Conservation (phyloP, 2,113 vertebrate species). For the Acrocephalus arundinaceus region DNA sequence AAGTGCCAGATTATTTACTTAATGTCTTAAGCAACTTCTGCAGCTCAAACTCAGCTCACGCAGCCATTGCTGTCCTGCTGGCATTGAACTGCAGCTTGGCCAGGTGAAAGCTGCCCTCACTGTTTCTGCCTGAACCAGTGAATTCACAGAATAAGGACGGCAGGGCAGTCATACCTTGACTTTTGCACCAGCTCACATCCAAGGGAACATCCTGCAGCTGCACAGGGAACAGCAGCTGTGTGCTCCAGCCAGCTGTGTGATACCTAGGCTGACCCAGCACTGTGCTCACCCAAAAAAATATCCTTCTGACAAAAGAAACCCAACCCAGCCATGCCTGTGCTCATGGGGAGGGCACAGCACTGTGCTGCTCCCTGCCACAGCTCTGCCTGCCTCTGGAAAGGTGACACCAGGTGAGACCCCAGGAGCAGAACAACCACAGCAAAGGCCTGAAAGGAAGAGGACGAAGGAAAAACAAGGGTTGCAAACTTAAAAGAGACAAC, state of each 20-base stretch:
- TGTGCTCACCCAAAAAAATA: not conserved
- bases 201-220: rapidly evolving
- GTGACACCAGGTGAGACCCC: rapidly evolving
- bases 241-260: not conserved
- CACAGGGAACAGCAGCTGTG: rapidly evolving
- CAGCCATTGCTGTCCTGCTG: not conserved
- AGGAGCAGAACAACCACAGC: not conserved
- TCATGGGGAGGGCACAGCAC: not conserved
- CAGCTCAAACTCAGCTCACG: not conserved
- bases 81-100: not conserved
- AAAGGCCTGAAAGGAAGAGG: not conserved
- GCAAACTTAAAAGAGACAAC: not conserved
- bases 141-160: not conserved
- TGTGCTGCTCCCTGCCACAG: not conserved
- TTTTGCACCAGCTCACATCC: not conserved
- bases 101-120: not conserved
- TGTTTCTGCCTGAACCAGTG: not conserved
- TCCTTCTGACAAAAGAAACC: not conserved
- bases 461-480: not conserved
- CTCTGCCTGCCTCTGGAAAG: not conserved
- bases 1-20: not conserved
- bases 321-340: not conserved
- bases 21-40: not conserved
- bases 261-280: not conserved
- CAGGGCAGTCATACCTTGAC: not conserved